Base-by-base conservation (phyloP, 2,113 vertebrate genomes). In the Dendropsophus ebraccatus region DNA sequence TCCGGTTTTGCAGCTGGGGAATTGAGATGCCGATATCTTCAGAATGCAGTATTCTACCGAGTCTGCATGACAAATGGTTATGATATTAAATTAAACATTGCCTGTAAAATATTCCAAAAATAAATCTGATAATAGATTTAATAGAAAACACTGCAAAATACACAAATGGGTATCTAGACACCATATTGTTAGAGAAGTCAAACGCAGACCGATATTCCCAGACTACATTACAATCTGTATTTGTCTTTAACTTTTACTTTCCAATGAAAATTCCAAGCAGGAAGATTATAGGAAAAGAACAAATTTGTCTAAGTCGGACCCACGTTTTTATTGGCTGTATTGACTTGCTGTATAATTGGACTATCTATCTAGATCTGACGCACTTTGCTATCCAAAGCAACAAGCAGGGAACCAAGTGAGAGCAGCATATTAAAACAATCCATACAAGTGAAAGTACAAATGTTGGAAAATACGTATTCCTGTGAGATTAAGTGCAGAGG, bases 341-440 rank as follows among this genome's bases (percentile, higher is more conserved):
- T 86, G 84, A 86, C 76, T 86, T 80, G 76, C 56, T 49, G 16
- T 81, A 12, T 86, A 73, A 86, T 86, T 86, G 84, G 32, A 30
- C 84, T 81, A 80, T 86, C 47, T 86, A 23, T 86, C 67, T 56
- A 72, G 54, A 86, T 45, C 23, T 80, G 76, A 56, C 35, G 35
- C 50, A 32, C 79, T 86, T 70, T 80, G 65, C 21, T 56, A 65
- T 69, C 45, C 35, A 30, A 32, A 67, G 45, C 16, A 47, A 19
- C 30, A 37, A 45, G 32, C 69, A 60, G 45, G 50, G 81, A 17
- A 84, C 72, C 35, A 35, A 69, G 49, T 25, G 35, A 54, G 75
- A 70, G 23, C 75, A 70, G 30, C 79, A 62, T 67, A 78, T 70
- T 81, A 81, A 76, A 74, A 19, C 72, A 65, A 86, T 86, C 76